Percentiles rank a stretch among this genome's conserved stretches.
phyloP scores from a whole-genome alignment of 2,797 vertebrate genomes.

The Oreochromis grahami region DNA sequence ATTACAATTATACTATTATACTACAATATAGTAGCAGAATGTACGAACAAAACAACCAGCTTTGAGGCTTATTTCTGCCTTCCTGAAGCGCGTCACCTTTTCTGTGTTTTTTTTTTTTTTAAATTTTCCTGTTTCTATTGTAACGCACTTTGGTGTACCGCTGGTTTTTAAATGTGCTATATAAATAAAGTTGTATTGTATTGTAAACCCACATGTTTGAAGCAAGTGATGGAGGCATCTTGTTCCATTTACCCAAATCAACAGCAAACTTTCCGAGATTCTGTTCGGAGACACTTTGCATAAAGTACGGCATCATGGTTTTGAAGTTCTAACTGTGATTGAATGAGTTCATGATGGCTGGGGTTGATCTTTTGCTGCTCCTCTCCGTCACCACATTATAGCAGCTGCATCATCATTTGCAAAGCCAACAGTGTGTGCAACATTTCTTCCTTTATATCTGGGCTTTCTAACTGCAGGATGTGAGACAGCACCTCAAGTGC shows the following conservation, averaged over 20 bases:
- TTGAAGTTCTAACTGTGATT: not conserved
- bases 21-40: not conserved
- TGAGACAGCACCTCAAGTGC: not conserved
- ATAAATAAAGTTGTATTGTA: too few relatives aligned
- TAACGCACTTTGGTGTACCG: too few relatives aligned
- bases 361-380: not conserved
- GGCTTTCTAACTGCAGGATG: not conserved
- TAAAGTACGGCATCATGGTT: accelerated
- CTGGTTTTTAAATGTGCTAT: too few relatives aligned
- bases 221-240: accelerated
- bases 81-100: accelerated
- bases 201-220: not conserved
- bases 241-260: not conserved
- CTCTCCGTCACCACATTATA: not conserved
- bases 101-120: not conserved
- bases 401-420: not conserved
- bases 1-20: not conserved
- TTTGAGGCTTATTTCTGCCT: not conserved
- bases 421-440: not conserved
- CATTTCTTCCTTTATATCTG: not conserved
- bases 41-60: not conserved
- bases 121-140: too few relatives aligned
- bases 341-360: not conserved
- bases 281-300: not conserved
- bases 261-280: not conserved